Conservation (phyloP, 2,113 vertebrate species). For the Mobula birostris region DNA sequence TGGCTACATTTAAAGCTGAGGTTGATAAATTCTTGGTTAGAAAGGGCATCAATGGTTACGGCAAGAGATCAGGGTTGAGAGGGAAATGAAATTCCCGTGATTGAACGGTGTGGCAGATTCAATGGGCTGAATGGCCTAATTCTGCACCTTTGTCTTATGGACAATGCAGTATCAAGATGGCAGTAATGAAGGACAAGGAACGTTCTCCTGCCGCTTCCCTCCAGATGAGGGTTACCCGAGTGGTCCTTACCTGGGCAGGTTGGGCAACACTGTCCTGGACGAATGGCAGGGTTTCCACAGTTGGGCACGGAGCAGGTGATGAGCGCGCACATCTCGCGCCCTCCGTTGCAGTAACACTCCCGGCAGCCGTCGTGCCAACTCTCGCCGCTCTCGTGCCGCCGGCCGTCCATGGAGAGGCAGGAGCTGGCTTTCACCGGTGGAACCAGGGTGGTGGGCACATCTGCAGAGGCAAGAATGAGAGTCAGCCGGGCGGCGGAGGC, state of each 20-base stretch:
- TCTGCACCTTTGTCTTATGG: too few species aligned
- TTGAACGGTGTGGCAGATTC: too few species aligned
- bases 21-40: too few species aligned
- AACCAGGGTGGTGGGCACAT: constrained; percentile 55
- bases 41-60: too few species aligned
- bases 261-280: constrained; percentile 74
- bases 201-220: too few species aligned
- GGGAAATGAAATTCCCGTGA: too few species aligned
- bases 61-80: too few species aligned
- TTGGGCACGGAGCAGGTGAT: constrained; percentile 78
- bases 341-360: constrained; percentile 75
- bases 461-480: constrained; percentile 48
- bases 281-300: constrained; percentile 72
- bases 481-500: background rate
- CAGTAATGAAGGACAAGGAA: too few species aligned
- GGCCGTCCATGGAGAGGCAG: constrained; percentile 79
- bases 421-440: constrained; percentile 65
- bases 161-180: too few species aligned
- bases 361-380: constrained; percentile 84
- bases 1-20: too few species aligned
- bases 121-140: too few species aligned
- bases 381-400: constrained; percentile 72
- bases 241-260: constrained; percentile 67
- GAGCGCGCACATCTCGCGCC: constrained; percentile 82
- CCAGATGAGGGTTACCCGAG: background rate